phyloP scores from a whole-genome alignment of 2,797 vertebrate genomes.

The Melopsittacus undulatus region DNA sequence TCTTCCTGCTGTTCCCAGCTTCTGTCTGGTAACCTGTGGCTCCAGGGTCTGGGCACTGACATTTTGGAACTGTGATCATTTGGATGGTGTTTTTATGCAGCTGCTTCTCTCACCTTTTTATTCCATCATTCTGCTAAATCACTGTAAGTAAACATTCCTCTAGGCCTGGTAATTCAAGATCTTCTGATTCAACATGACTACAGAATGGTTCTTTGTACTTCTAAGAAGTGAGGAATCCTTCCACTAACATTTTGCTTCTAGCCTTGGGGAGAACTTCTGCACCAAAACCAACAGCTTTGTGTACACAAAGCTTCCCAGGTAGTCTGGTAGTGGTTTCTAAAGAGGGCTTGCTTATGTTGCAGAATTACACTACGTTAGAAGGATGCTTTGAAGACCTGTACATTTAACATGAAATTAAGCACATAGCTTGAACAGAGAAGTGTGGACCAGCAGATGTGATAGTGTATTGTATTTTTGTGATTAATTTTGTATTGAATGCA shows the following conservation, averaged over 20 bases:
- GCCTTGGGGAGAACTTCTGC: background rate
- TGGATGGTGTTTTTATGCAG: background rate
- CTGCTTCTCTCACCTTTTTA: background rate
- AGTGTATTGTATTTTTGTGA: background rate
- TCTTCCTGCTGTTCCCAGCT: background rate
- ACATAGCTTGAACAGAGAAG: background rate
- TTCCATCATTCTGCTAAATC: background rate
- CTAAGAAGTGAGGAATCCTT: background rate
- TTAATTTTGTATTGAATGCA: background rate
- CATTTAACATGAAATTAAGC: background rate
- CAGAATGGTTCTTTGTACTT: background rate
- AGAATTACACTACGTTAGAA: background rate
- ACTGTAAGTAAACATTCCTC: background rate
- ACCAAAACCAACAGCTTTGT: background rate
- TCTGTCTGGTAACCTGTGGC: background rate
- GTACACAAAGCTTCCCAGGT: background rate
- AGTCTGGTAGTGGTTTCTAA: background rate
- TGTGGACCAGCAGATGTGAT: background rate
- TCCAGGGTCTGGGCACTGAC: background rate
- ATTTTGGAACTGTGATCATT: background rate
- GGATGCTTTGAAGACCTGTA: background rate
- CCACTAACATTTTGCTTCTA: background rate
- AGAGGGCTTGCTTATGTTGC: background rate
- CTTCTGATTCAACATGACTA: background rate
- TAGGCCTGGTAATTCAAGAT: slow-evolving; percentile 1